Conservation (phyloP, 2,113 vertebrate genomes). For the Actinemys pallida region DNA sequence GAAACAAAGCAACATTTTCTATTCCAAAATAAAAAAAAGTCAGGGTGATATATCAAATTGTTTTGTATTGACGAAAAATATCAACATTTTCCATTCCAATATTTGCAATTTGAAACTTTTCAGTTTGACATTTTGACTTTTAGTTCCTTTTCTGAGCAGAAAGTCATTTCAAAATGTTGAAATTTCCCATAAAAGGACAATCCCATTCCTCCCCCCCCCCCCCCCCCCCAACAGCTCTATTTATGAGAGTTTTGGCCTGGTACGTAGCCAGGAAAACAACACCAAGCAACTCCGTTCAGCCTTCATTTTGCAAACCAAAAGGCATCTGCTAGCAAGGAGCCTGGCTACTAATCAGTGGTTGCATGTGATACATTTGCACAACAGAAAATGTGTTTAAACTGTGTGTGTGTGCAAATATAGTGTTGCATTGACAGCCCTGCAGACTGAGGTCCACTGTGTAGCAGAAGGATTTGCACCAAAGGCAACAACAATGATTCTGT, state of each 20-base stretch:
- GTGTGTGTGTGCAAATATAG: fast-evolving
- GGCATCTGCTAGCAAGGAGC: fast-evolving
- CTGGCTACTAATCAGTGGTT: not conserved
- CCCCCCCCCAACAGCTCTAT: not conserved
- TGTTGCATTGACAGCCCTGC: not conserved
- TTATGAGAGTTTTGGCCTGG: not conserved
- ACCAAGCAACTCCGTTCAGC: not conserved
- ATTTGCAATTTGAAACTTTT: not conserved
- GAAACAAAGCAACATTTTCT: not conserved
- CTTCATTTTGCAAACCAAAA: not conserved
- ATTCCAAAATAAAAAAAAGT: not conserved
- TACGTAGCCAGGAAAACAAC: not conserved
- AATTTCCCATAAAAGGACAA: not conserved
- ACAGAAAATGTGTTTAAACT: not conserved
- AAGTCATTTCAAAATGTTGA: not conserved
- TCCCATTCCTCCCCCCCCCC: not conserved
- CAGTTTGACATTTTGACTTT: not conserved
- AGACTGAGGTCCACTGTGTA: not conserved
- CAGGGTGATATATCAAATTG: not conserved
- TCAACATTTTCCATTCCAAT: not conserved
- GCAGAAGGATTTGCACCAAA: not conserved
- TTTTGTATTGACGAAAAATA: not conserved
- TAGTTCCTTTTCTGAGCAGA: not conserved
- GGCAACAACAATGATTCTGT: fast-evolving
- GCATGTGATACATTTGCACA: not conserved